phyloP scores from a whole-genome alignment of 2,113 vertebrate genomes.

The Pelecanoides urinatrix region DNA sequence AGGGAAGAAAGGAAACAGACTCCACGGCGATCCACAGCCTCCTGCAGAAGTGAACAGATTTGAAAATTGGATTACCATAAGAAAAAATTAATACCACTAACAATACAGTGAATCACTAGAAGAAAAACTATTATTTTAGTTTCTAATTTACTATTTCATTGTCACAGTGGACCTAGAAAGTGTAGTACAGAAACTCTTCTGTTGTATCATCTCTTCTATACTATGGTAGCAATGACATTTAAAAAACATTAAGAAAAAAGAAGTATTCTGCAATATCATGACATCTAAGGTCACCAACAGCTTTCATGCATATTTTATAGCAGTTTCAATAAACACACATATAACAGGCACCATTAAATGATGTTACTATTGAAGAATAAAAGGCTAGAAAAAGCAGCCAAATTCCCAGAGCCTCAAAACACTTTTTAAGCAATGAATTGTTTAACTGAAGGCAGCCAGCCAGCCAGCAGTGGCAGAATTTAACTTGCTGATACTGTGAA shows the following conservation, averaged over 20 bases:
- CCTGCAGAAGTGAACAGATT: conserved; percentile 69
- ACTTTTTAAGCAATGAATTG: background rate
- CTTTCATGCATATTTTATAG: background rate
- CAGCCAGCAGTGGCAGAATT: background rate
- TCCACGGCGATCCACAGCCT: conserved; percentile 70
- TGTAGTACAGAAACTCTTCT: background rate
- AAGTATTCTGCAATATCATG: background rate
- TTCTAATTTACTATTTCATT: background rate
- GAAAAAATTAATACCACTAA: background rate
- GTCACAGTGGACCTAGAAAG: background rate
- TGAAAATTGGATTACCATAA: background rate
- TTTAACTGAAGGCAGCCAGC: background rate
- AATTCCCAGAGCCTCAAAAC: background rate
- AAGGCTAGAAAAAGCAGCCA: background rate
- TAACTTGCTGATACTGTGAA: background rate
- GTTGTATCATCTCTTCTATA: background rate
- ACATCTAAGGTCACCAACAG: background rate
- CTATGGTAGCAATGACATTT: background rate
- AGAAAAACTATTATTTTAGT: background rate
- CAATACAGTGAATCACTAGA: background rate
- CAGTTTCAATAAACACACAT: background rate
- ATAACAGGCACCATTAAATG: background rate
- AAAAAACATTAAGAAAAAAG: background rate
- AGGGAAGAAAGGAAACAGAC: conserved; percentile 76
- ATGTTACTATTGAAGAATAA: background rate